Base-by-base conservation (phyloP, 2,888 invertebrate genomes). In the Argyra leucocephala region DNA sequence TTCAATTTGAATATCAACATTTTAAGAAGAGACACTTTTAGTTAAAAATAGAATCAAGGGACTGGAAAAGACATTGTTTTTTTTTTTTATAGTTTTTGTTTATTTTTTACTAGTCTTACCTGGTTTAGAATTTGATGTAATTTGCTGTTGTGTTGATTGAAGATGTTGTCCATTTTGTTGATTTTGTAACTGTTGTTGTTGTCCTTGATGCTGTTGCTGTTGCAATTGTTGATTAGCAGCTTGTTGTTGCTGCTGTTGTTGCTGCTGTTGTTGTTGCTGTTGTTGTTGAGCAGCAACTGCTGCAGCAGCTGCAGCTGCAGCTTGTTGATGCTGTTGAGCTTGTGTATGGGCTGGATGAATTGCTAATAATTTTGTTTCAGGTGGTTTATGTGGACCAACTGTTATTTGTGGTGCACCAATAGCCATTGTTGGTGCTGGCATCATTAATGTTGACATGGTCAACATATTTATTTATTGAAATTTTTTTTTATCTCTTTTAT, bases 361-460 rank as follows among this genome's bases (percentile, higher is more conserved):
- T 69, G 80, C 78, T 62, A 80, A 72, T 66, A 80, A 70, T 73
- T 80, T 80, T 62, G 80, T 76, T 76, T 80, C 80, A 74, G 80
- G 80, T 71, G 80, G 80, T 74, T 80, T 80, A 72, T 80, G 80
- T 65, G 77, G 76, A 63, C 77, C 80, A 74, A 80, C 78, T 66
- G 80, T 75, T 66, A 80, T 75, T 73, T 78, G 79, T 67, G 80
- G 78, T 67, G 78, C 78, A 72, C 80, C 79, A 74, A 79, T 74
- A 68, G 78, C 76, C 75, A 80, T 79, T 69, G 80, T 78, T 70
- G 79, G 80, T 68, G 79, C 78, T 70, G 80, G 80, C 80, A 80
- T 80, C 80, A 80, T 80, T 71, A 80, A 72, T 72, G 80, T 79
- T 74, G 79, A 79, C 80, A 80, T 79, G 67, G 80, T 76, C 78